Evolutionary conservation across 2,888 invertebrate species (phyloP).

Genomic region (Melieria crassipennis): DNA sequence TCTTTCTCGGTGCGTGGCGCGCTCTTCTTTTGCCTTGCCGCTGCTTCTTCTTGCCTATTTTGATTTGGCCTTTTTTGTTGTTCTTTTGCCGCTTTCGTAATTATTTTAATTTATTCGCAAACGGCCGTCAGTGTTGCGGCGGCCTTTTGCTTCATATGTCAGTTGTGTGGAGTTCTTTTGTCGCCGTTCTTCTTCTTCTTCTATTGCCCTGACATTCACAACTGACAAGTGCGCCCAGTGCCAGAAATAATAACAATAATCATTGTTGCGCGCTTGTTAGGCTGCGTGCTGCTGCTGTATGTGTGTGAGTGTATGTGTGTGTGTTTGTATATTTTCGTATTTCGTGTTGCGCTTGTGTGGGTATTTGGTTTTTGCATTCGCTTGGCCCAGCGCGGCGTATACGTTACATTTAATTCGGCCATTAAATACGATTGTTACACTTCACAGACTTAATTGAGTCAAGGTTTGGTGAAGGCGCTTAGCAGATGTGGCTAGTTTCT

Average conservation of each 20-base stretch:
- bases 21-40: background rate
- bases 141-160: background rate
- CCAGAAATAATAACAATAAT: background rate
- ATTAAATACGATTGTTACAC: no score
- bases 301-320: background rate
- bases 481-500: no score
- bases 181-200: background rate
- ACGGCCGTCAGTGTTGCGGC: background rate
- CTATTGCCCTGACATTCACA: no score
- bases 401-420: background rate
- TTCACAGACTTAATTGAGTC: no score
- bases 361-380: background rate
- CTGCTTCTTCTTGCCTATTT: background rate
- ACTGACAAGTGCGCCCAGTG: no score
- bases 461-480: no score
- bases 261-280: background rate
- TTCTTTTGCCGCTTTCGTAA: slow-evolving; percentile 24
- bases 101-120: slow-evolving; percentile 30
- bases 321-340: background rate
- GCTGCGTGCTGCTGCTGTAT: background rate
- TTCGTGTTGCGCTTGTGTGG: background rate
- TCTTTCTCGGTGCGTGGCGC: background rate
- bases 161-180: background rate
- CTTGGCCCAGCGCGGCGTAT: background rate
- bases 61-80: slow-evolving; percentile 22